Conservation (phyloP, 2,888 invertebrate genomes). For the Pollenia griseotomentosa region DNA sequence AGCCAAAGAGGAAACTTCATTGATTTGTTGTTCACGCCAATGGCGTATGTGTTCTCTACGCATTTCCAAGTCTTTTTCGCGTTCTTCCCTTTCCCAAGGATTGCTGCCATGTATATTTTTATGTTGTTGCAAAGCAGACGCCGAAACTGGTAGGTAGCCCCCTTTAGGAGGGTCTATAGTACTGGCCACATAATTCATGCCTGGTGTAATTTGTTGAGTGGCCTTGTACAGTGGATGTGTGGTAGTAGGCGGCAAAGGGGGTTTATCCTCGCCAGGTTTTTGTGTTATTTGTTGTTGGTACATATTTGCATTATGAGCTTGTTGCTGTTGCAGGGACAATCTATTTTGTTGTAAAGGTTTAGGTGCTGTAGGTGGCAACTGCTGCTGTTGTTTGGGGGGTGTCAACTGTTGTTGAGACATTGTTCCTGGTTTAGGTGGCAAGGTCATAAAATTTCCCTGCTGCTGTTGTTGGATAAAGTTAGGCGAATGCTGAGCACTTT, state of each 20-base stretch:
- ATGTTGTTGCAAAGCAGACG: constrained; percentile 70
- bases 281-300: constrained; percentile 74
- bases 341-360: constrained; percentile 70
- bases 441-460: constrained; percentile 79
- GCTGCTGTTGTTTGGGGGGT: constrained; percentile 77
- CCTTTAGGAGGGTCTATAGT: constrained; percentile 90
- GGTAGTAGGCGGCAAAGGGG: constrained; percentile 89
- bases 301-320: constrained; percentile 70
- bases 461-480: constrained; percentile 84
- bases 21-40: constrained; percentile 94
- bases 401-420: constrained; percentile 73
- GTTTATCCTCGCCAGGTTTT: constrained; percentile 81
- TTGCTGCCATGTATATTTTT: constrained; percentile 86
- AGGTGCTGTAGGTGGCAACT: constrained; percentile 74
- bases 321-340: constrained; percentile 56
- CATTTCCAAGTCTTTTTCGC: constrained; percentile 90
- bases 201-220: constrained; percentile 78
- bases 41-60: constrained; percentile 90
- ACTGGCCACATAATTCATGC: constrained; percentile 88
- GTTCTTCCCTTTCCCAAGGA: constrained; percentile 97
- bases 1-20: constrained; percentile 89
- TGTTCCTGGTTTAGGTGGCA: constrained; percentile 81
- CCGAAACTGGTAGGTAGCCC: constrained; percentile 87
- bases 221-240: constrained; percentile 88
- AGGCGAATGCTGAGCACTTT: constrained; percentile 75